Evolutionary conservation across 37 sponge, comb jelly and placozoan species (phyloP).

Genomic region (Ianthella basta): DNA sequence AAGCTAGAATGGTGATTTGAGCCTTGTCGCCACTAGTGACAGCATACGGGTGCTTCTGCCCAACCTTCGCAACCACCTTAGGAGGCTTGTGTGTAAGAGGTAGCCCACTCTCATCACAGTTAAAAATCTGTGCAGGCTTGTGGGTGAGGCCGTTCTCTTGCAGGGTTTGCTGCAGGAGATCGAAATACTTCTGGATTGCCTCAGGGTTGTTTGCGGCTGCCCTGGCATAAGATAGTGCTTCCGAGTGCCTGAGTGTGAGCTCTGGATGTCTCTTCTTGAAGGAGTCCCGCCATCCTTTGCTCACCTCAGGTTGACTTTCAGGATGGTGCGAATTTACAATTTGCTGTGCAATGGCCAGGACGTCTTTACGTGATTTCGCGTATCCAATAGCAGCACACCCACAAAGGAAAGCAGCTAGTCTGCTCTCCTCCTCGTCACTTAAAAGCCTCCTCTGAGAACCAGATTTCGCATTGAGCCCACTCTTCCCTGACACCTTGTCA

Average conservation of each 20-base stretch:
- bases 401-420: constrained; percentile 12
- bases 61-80: constrained; percentile 2
- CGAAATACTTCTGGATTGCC: constrained; percentile 12
- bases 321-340: not conserved
- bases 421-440: constrained; percentile 16
- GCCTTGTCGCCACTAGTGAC: not conserved
- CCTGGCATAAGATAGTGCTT: constrained; percentile 19
- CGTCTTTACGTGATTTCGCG: not conserved
- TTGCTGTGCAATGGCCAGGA: not conserved
- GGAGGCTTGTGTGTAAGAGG: constrained; percentile 18
- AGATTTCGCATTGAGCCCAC: not conserved
- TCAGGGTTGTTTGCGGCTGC: constrained; percentile 4
- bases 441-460: not conserved
- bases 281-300: not conserved
- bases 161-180: not conserved
- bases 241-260: not conserved
- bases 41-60: constrained; percentile 18
- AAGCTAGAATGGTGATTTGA: constrained; percentile 31
- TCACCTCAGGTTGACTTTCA: not conserved
- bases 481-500: not conserved
- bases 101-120: constrained; percentile 36
- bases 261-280: constrained; percentile 14
- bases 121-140: constrained; percentile 6
- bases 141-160: constrained; percentile 6
- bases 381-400: constrained; percentile 33